phyloP scores from a whole-genome alignment of 2,888 invertebrate species.

The Erynnis tages region DNA sequence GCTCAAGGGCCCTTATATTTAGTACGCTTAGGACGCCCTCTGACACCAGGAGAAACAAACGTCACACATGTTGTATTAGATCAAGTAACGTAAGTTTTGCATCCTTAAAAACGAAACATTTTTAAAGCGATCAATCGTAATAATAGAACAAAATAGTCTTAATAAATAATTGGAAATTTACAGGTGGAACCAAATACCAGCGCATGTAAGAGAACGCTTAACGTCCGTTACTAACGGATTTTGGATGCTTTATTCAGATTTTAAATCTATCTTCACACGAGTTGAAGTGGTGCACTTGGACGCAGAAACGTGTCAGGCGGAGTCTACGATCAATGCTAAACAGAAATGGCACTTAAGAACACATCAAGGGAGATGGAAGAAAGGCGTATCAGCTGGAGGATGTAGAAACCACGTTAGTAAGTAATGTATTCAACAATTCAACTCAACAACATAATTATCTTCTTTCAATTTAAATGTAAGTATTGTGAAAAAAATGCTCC shows the following conservation, averaged over 20 bases:
- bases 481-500: neutral
- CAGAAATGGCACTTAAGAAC: constrained; percentile 93
- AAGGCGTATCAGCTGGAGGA: constrained; percentile 94
- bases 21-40: constrained; percentile 55
- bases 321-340: constrained; percentile 88
- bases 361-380: constrained; percentile 92
- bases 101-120: neutral
- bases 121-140: no score
- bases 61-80: constrained; percentile 50
- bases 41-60: constrained; percentile 47
- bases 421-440: constrained; percentile 34
- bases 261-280: constrained; percentile 90
- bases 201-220: constrained; percentile 87
- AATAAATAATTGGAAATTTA: neutral
- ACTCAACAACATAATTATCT: neutral
- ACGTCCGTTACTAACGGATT: constrained; percentile 87
- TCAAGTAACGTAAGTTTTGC: constrained; percentile 42
- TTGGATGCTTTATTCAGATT: constrained; percentile 92
- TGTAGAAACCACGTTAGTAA: constrained; percentile 92
- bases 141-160: no score
- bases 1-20: constrained; percentile 50
- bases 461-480: neutral
- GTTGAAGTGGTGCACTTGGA: constrained; percentile 93
- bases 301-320: constrained; percentile 92
- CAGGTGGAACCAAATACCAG: constrained; percentile 88